Base-by-base conservation (phyloP, 2,888 invertebrate species). In the Aphidoletes aphidimyza region DNA sequence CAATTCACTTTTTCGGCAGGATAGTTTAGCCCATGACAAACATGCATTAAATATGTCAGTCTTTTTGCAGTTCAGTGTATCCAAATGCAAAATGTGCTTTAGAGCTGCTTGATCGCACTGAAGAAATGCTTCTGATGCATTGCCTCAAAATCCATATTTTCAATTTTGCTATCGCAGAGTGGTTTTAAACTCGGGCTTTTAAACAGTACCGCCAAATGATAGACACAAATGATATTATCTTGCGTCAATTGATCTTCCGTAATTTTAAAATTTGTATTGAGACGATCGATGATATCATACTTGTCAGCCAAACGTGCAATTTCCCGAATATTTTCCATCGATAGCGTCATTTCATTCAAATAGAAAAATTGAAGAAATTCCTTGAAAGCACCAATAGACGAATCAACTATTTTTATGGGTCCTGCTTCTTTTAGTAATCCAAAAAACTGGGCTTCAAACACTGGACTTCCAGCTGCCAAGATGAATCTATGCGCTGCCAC, bases 361-460 rank as follows among this genome's bases (percentile, higher is more conserved):
- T 78, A 78, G 26, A 78, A 78, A 30, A 78, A 78, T 36, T 78
- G 78, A 26, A 78, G 3, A 78, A 78, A 78, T 14, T 78, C 78
- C 14, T 78, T 78, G 14, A 78, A 78, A 22, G 26, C 78, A 78
- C 17, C 78, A 30, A 26, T 3, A 14, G 78, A 6, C 30, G 30
- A 1, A 30, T 78, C 78, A n/a, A 5, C 26, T 2, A 78, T 30
- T 78, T 78, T 14, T 3, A 78, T 14, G 17, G n/a, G 3, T 22
- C 6, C 30, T 14, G 17, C 14, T 78, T 26, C 78, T 6, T 30
- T 78, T 5, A 78, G 14, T 3, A 22, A 1, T 34, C 26, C 30
- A 30, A 26, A 78, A 78, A 78, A 78, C 30, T 6, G 1, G 22
- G 78, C 78, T 17, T 6, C 14, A 36, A 26, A 78, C 22, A 26